These are phyloP conservation scores for Gymnosoma rotundatum DNA, from an alignment of 2,888 invertebrate genomes.

Conservation along the genomic window DNA sequence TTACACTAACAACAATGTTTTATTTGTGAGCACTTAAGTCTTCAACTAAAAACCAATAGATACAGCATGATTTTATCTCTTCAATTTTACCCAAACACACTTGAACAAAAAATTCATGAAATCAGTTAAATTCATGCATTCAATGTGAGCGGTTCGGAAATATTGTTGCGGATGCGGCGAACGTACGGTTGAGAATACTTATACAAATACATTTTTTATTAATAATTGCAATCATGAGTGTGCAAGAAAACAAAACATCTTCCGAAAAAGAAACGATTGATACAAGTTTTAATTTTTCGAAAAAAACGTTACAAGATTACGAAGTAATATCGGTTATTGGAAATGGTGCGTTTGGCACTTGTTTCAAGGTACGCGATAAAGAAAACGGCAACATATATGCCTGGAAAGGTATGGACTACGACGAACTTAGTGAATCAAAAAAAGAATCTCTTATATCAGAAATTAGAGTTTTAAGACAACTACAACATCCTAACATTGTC, in stretches of 20 bases:
- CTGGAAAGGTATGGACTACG: constrained; percentile 86
- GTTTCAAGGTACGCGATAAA: constrained; percentile 85
- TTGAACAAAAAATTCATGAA: not conserved
- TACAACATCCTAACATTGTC: constrained; percentile 84
- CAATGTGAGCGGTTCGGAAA: constrained; percentile 33
- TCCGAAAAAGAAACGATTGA: constrained; percentile 40
- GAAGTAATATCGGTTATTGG: constrained; percentile 85
- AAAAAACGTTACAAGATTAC: constrained; percentile 83
- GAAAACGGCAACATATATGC: constrained; percentile 83
- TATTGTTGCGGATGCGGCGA: not conserved
- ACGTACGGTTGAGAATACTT: not conserved
- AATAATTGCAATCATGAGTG: constrained; percentile 34
- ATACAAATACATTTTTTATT: not conserved
- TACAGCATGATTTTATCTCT: constrained; percentile 12
- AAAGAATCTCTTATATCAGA: constrained; percentile 84
- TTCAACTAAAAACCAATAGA: not conserved
- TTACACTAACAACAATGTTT: constrained; percentile 11
- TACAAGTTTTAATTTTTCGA: constrained; percentile 73
- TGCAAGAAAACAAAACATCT: constrained; percentile 42
- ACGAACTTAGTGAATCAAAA: constrained; percentile 83
- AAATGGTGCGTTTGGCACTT: constrained; percentile 84
- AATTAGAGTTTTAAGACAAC: constrained; percentile 83
- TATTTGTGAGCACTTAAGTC: not conserved
- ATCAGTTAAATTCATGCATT: constrained; percentile 56
- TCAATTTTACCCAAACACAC: constrained; percentile 1